Evolutionary conservation across 2,113 vertebrate species (phyloP), one percentile per base, ranked within the genome.

Genomic region (Sus scrofa): DNA sequence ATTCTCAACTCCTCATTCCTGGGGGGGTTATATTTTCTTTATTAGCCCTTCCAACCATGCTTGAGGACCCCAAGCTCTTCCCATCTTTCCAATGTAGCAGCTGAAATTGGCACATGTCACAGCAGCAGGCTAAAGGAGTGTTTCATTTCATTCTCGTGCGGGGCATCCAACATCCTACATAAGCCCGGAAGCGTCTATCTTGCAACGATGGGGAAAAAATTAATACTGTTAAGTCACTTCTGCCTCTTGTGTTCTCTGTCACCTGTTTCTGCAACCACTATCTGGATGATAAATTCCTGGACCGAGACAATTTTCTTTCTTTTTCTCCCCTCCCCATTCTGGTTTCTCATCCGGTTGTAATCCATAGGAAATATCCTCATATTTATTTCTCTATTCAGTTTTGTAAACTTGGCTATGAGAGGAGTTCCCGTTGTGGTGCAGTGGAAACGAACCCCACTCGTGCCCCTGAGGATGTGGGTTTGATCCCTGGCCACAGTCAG

Each of bases 1-100:
- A 34, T 24, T 58, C 13, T 19, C n/a, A 13, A 94, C 22, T 71
- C 24, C 15, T 82, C 30, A 37, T 68, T 30, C 7, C 26, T 58
- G 13, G 8, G 3, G 39, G 8, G 26, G 3, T 39, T 62, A 7
- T 77, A 56, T 13, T 75, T 77, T 26, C 12, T 85, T 30, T 37
- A 3, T 14, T 32, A 32, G 11, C 12, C 13, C 15, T 20, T n/a
- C 63, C 6, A 32, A 54, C 1, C 0, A 0, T 16, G 27, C 60
- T 37, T 37, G 88, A 68, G 50, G 44, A 56, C 4, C 32, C 22
- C 16, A 65, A 56, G 27, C 18, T 56, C 44, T 73, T 54, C 14
- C 2, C 12, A 12, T 52, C 37, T 39, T 50, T 5, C 39, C 65
- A 3, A 2, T 6, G 6, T 4, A 22, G 62, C 50, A 4, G 12